Evolutionary conservation across 2,797 vertebrate species (phyloP), one percentile per base, ranked within the genome.

Genomic region (Gouania willdenowi): DNA sequence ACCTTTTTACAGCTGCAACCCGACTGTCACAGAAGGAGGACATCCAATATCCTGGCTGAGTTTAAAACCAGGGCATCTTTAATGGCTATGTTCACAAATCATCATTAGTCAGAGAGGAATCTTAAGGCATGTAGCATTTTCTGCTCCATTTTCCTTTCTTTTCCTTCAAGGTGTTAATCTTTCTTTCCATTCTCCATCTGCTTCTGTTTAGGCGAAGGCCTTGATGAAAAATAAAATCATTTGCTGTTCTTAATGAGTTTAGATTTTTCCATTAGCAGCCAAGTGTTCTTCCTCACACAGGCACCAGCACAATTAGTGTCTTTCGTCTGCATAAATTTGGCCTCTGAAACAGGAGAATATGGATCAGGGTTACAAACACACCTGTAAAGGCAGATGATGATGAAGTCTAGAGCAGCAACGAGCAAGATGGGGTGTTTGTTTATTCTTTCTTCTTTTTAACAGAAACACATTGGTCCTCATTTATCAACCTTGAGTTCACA

Each of bases 191-290:
- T 65, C 50, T 44, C 76, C 70, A 69, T 78, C 78, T 76, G 64
- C 76, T 70, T 68, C 44, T 35, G 56, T 58, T 63, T 54, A 68
- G 61, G 56, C 61, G 3, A 68, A 83, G 68, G 57, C 62, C 54
- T 49, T 71, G 69, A 64, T 71, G 64, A 71, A 74, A 80, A 81
- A 81, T 77, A 57, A 60, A 81, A 84, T 79, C 43, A 64, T 79
- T 79, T 79, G 50, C 69, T 66, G 68, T 61, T 53, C 70, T 75
- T 87, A 85, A 87, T 86, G 77, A 75, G 74, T 80, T 87, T 86
- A 83, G 85, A 87, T 87, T 88, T 84, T 82, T 64, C 69, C 79
- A 89, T 87, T 87, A 86, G 76, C 60, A 66, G 51, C 55, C 72
- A 44, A 80, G 81, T 82, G 58, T 87, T 84, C 66, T 73, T 73